These are phyloP conservation scores for Drosophila mayaguana DNA, from an alignment of 2,888 invertebrate genomes.

Conservation along the genomic window DNA sequence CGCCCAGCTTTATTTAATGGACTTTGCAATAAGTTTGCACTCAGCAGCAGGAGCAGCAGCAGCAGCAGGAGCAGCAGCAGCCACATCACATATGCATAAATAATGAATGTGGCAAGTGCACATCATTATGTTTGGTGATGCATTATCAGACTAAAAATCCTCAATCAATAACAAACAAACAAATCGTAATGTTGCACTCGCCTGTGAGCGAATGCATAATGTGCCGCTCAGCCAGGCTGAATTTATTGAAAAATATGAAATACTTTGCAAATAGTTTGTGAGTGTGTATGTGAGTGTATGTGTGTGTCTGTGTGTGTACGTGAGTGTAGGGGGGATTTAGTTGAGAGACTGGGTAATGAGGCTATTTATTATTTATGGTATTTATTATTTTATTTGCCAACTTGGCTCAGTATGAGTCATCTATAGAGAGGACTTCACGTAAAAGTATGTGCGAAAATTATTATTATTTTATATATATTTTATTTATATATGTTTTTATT, in stretches of 20 bases:
- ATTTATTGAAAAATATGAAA: neutral
- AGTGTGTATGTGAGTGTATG: neutral
- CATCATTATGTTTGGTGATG: neutral
- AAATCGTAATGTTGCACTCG: neutral
- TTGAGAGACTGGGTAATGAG: too few relatives aligned
- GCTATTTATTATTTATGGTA: neutral
- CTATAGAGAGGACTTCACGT: neutral
- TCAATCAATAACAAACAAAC: constrained; percentile 1
- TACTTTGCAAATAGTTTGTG: neutral
- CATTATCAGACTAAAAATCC: constrained; percentile 9
- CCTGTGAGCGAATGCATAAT: neutral
- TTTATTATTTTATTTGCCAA: neutral
- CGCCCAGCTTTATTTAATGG: constrained; percentile 63
- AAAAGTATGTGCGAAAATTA: neutral
- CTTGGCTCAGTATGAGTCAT: neutral
- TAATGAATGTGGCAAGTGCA: constrained; percentile 6
- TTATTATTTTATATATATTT: neutral
- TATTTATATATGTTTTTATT: neutral
- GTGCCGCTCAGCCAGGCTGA: neutral
- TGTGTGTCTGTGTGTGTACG: neutral
- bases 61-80: neutral
- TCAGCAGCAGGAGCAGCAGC: constrained; percentile 18
- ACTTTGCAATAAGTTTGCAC: constrained; percentile 39
- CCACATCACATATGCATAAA: neutral
- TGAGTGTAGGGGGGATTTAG: neutral